phyloP scores from a whole-genome alignment of 1,140 invertebrate genomes.

The honey bee (Apis mellifera) region DNA sequence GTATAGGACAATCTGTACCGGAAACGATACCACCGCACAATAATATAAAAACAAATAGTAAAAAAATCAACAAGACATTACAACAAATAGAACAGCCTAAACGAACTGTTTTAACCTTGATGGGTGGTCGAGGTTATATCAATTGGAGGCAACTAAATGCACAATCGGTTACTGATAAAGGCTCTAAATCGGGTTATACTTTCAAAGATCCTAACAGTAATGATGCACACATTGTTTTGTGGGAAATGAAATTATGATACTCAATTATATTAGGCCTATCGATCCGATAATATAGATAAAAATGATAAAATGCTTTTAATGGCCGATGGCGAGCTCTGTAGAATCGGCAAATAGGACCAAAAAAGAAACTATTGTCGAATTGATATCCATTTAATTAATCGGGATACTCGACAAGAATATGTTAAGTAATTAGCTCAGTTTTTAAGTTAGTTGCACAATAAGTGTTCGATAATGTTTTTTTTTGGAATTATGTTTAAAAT shows the following conservation, averaged over 20 bases:
- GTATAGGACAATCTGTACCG: slow-evolving; percentile 42
- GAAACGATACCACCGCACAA: slow-evolving; percentile 46
- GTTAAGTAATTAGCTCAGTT: slow-evolving; percentile 22
- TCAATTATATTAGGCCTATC: slow-evolving; percentile 50
- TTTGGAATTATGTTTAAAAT: slow-evolving; percentile 3
- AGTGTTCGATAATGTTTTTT: slow-evolving; percentile 8
- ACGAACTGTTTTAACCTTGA: slow-evolving; percentile 91
- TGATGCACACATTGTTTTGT: slow-evolving; percentile 93
- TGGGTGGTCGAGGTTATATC: slow-evolving; percentile 93
- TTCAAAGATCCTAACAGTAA: slow-evolving; percentile 85
- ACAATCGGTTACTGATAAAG: slow-evolving; percentile 71
- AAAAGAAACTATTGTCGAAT: slow-evolving; percentile 42
- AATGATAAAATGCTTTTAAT: slow-evolving; percentile 34
- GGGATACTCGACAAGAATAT: slow-evolving; percentile 36
- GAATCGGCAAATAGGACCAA: slow-evolving; percentile 55
- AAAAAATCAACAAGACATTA: slow-evolving; percentile 71
- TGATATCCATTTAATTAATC: slow-evolving; percentile 38
- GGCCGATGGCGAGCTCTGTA: slow-evolving; percentile 9
- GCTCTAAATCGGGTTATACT: slow-evolving; percentile 73
- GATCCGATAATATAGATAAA: slow-evolving; percentile 43
- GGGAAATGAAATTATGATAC: slow-evolving; percentile 94
- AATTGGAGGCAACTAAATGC: slow-evolving; percentile 87
- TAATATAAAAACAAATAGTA: slow-evolving; percentile 68
- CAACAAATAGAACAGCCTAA: slow-evolving; percentile 82
- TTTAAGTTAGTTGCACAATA: slow-evolving; percentile 29